Conservation (phyloP, 2,888 invertebrate species). For the Herminia tarsipennalis region DNA sequence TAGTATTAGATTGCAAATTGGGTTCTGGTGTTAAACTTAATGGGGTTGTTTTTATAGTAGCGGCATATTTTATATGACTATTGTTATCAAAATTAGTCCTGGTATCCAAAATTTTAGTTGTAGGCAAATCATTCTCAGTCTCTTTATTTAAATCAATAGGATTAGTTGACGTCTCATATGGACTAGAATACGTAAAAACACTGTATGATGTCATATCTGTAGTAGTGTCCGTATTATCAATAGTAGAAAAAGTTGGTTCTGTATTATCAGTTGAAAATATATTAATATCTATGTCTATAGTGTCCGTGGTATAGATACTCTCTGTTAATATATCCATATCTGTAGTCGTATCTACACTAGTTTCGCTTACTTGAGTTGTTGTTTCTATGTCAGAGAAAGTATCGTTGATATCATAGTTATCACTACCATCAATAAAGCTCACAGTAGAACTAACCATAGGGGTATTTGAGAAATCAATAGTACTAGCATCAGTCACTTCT, state of each 20-base stretch:
- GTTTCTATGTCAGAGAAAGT: not conserved
- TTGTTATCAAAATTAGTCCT: conserved; percentile 12
- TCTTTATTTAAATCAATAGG: conserved; percentile 6
- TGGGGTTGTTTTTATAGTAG: not conserved
- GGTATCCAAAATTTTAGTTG: conserved; percentile 8
- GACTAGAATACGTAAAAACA: conserved; percentile 8
- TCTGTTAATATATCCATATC: conserved; percentile 4
- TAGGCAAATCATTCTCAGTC: conserved; percentile 1
- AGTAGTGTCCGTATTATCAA: conserved; percentile 18
- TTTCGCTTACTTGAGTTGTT: conserved; percentile 6
- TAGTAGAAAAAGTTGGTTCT: conserved; percentile 1
- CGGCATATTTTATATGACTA: no score
- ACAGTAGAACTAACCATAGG: no score
- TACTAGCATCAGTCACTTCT: conserved; percentile 11
- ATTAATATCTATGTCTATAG: not conserved
- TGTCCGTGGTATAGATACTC: conserved; percentile 1
- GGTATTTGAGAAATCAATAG: conserved; percentile 8
- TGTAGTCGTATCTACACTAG: conserved; percentile 12
- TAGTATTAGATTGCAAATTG: no score
- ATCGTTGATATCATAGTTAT: no score
- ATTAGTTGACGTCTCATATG: conserved; percentile 16
- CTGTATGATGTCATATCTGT: conserved; percentile 22
- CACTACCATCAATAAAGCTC: no score
- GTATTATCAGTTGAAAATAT: not conserved
- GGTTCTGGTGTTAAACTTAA: no score